Evolutionary conservation across 2,888 invertebrate genomes (phyloP), one percentile per base, ranked within the genome.

Genomic region (Tenthredo mesomela): DNA sequence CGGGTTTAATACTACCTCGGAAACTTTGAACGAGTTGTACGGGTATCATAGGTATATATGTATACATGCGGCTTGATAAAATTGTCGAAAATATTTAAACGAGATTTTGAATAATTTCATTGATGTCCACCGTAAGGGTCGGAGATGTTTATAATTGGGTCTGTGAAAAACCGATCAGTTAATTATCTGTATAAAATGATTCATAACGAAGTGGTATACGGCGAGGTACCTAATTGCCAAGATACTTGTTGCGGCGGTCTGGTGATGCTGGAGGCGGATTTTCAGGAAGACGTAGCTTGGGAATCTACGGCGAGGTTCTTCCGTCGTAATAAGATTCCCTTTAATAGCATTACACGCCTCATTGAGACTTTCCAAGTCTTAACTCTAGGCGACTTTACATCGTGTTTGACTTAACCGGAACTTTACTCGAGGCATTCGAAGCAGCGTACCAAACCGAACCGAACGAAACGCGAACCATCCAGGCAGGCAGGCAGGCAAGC

Each of bases 311-410:
- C 47, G 33, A 70, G 67, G 33, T 40, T 25, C 29, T 87, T 86
- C 89, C 89, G 87, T 89, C 90, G 91, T 92, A 93, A 93, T 92
- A 92, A 93, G 93, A 92, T 93, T 93, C 89, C 90, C 92, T 92
- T 92, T 92, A 93, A 93, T 92, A 92, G 92, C 92, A 90, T 93
- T 93, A 93, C 91, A 93, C 92, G 93, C 92, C 93, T 93, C 93
- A 93, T 93, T 93, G 93, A 91, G 90, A 93, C 92, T 93, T 92
- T 90, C 89, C 89, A 92, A 93, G 92, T 92, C 89, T 90, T 87
- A 91, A 93, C 90, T 92, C 86, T 86, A 40, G 73, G 85, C 89
- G 92, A 91, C 91, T 91, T 91, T 90, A 87, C 90, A 89, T 88
- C 89, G 89, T 91, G 91, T 92, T 92, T 91, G 92, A 91, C 92